These are phyloP conservation scores for Amphiprion percula DNA, from an alignment of 2,113 vertebrate genomes.

Conservation along the genomic window DNA sequence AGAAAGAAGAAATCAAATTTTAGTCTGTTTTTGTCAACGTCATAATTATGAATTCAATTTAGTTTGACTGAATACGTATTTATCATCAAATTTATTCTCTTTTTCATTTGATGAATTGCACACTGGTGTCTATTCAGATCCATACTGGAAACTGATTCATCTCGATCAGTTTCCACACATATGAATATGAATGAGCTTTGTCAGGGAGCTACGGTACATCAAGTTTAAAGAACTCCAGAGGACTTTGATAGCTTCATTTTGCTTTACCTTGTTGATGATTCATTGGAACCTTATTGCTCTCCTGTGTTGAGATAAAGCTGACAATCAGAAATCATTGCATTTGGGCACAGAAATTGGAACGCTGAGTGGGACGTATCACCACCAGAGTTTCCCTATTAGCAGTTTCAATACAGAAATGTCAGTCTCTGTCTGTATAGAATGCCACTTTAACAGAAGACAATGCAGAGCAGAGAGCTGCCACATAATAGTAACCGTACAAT, in stretches of 20 bases:
- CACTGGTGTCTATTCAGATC: background rate
- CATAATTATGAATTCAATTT: background rate
- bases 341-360: background rate
- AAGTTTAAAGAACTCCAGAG: background rate
- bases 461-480: slow-evolving; percentile 14
- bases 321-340: background rate
- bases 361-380: background rate
- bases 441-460: slow-evolving; percentile 4
- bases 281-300: background rate
- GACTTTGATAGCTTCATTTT: background rate
- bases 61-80: background rate
- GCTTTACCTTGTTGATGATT: slow-evolving; percentile 16
- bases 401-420: background rate
- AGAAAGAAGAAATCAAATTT: background rate
- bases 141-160: background rate
- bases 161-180: slow-evolving; percentile 7
- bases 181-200: slow-evolving; percentile 1
- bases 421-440: background rate
- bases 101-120: slow-evolving; percentile 4
- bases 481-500: background rate
- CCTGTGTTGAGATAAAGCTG: background rate
- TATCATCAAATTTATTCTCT: background rate
- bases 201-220: background rate
- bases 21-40: background rate
- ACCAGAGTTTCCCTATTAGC: background rate